Base-by-base conservation (phyloP, 2,113 vertebrate genomes). In the Genyomyrus donnyi region DNA sequence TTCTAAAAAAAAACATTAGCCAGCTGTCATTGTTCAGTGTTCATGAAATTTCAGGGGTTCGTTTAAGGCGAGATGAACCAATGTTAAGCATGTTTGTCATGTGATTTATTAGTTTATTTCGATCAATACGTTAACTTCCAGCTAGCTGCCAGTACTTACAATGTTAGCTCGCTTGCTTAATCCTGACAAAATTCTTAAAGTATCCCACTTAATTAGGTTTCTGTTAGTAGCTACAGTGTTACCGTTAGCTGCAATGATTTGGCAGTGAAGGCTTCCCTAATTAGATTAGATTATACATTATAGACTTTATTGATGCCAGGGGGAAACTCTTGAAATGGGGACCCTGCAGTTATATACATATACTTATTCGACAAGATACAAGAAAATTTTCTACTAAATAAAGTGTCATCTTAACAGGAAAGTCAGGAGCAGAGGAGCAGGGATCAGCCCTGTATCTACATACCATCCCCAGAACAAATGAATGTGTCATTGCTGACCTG, bases 401-500 rank as follows among this genome's bases (percentile, higher is more conserved):
- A 95, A 96, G 95, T 95, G 93, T 94, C 94, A 95, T 95, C 94
- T 91, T 92, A 93, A 90, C 88, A 91, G 89, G 89, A 94, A 94
- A 94, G 93, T 94, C 93, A 93, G 93, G 94, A 94, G 94, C 95
- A 95, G 93, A 66, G 89, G 91, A 89, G 90, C 85, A 91, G 91
- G 91, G 89, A 92, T 84, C 27, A 85, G 86, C 91, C 90, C 84
- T 89, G 91, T 93, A 94, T 56, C 92, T 93, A 92, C 93, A 91
- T 91, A 90, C 70, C 88, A 91, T 92, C 91, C 91, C 89, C 92
- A 92, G 90, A 91, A 90, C 85, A 85, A 90, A 91, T 77, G n/a
- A 50, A 85, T 13, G 45, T 48, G 94, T 93, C 92, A 93, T 92
- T 98, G 97, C 97, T 98, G 97, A 98, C 96, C 96, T 95, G 93